Conservation (phyloP, 2,797 vertebrate genomes). For the Onychomys torridus region DNA sequence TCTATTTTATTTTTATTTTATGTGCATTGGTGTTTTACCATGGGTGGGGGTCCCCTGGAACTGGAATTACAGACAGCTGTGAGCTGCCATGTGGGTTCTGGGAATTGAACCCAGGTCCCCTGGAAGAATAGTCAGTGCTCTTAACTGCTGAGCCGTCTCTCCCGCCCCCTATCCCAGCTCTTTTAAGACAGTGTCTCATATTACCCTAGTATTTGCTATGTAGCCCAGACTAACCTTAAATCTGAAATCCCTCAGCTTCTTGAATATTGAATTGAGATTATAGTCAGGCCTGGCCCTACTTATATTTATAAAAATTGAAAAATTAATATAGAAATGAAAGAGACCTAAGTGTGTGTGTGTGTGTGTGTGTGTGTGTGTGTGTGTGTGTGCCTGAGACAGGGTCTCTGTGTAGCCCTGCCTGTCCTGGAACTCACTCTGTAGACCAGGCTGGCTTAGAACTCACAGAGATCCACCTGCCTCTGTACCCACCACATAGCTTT, state of each 20-base stretch:
- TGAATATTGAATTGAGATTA: background rate
- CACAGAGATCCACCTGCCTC: background rate
- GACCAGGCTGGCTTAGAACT: background rate
- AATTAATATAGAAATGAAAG: background rate
- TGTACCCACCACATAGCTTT: background rate
- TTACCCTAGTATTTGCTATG: background rate
- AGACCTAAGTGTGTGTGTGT: background rate
- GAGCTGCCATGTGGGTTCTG: too few relatives aligned
- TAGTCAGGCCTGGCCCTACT: background rate
- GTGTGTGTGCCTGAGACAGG: background rate
- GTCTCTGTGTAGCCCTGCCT: background rate
- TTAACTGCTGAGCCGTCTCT: too few relatives aligned
- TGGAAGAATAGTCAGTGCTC: too few relatives aligned
- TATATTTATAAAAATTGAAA: background rate
- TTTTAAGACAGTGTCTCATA: background rate
- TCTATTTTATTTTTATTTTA: too few relatives aligned
- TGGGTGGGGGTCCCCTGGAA: too few relatives aligned
- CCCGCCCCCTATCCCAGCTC: too few relatives aligned
- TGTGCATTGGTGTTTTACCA: too few relatives aligned
- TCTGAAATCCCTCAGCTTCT: background rate
- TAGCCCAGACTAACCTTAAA: background rate
- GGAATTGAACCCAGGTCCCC: too few relatives aligned
- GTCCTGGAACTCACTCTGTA: background rate
- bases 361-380: too few relatives aligned
- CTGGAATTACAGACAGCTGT: too few relatives aligned